Conservation (phyloP, 2,113 vertebrate genomes). For the Myxocyprinus asiaticus region DNA sequence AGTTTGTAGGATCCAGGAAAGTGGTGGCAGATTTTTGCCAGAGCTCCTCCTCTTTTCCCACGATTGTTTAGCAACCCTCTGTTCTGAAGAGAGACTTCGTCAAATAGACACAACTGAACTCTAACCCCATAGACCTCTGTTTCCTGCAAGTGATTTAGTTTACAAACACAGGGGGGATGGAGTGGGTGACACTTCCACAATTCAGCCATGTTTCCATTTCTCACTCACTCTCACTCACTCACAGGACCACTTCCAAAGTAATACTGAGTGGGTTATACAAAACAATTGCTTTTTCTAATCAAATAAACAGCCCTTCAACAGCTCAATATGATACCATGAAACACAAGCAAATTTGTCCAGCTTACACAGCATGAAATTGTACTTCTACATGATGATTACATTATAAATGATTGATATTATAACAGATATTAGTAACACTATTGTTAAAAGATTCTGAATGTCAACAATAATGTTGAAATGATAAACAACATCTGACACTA, state of each 20-base stretch:
- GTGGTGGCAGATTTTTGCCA: neutral
- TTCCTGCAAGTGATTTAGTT: slow-evolving; percentile 46
- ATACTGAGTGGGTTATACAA: neutral
- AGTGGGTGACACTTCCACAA: slow-evolving; percentile 20
- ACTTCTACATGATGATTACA: neutral
- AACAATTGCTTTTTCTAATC: neutral
- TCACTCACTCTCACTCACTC: neutral
- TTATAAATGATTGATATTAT: neutral
- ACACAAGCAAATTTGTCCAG: neutral
- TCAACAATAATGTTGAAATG: no score
- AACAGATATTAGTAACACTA: neutral
- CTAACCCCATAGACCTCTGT: slow-evolving; percentile 41
- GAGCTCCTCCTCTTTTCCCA: slow-evolving; percentile 50
- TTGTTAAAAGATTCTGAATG: neutral
- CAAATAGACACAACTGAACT: slow-evolving; percentile 50
- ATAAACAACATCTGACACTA: no score
- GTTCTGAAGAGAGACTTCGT: slow-evolving; percentile 31
- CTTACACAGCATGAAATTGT: neutral
- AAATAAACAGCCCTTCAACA: neutral
- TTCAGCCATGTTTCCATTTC: slow-evolving; percentile 31
- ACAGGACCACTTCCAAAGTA: neutral
- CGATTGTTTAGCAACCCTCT: slow-evolving; percentile 45
- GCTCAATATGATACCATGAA: neutral
- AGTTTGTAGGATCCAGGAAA: neutral
- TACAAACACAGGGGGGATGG: slow-evolving; percentile 33